Conservation (phyloP, 2,888 invertebrate species). For the Itoplectis maculator region DNA sequence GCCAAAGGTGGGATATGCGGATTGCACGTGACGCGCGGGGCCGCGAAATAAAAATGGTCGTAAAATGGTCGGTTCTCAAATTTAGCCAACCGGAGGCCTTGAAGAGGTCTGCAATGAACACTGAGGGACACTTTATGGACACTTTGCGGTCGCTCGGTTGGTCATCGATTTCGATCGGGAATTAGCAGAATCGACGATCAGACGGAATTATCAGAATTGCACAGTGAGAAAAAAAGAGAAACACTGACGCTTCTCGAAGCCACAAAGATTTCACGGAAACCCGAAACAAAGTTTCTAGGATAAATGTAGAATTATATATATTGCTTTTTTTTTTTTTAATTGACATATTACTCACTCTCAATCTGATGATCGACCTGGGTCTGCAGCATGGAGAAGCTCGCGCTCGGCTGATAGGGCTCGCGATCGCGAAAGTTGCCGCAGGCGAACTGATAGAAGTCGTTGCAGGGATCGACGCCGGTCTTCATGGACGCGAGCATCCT, state of each 20-base stretch:
- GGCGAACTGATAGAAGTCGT: slow-evolving; percentile 85
- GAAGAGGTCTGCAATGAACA: background rate
- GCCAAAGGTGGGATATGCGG: background rate
- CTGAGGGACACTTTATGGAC: background rate
- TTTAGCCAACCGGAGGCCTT: background rate
- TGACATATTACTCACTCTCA: slow-evolving; percentile 81
- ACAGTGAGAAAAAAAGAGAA: too few species aligned
- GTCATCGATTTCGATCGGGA: background rate
- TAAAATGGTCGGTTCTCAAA: background rate
- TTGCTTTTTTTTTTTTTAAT: too few species aligned
- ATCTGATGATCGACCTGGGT: slow-evolving; percentile 82
- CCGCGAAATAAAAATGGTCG: background rate
- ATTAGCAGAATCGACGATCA: too few species aligned
- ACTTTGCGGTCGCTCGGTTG: background rate
- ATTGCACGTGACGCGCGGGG: background rate
- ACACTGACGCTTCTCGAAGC: too few species aligned
- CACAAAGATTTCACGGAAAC: too few species aligned
- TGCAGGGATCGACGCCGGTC: slow-evolving; percentile 83
- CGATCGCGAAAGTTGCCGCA: slow-evolving; percentile 83
- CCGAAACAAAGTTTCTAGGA: too few species aligned
- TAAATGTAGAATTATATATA: too few species aligned
- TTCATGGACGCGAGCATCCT: slow-evolving; percentile 82
- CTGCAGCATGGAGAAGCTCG: slow-evolving; percentile 83
- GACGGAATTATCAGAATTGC: too few species aligned
- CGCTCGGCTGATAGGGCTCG: slow-evolving; percentile 78